Percentiles rank a stretch among this genome's conserved stretches.
These are phyloP conservation scores for Zaprionus africanus DNA, from an alignment of 1,140 invertebrate species.

Conservation along the genomic window DNA sequence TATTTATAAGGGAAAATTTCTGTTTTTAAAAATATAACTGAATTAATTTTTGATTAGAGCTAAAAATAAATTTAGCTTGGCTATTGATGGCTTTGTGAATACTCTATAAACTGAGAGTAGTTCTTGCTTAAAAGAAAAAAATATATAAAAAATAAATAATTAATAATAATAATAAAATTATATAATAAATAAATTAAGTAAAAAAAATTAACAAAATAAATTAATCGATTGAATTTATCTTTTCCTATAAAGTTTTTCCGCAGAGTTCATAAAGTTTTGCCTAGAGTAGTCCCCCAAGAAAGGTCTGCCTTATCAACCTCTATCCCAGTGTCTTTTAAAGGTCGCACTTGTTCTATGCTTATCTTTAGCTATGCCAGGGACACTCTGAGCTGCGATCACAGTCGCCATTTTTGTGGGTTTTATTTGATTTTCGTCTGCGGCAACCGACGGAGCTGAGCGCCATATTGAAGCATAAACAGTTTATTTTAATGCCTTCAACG, in stretches of 20 bases:
- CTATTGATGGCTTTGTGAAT: not conserved
- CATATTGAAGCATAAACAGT: slow-evolving; percentile 47
- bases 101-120: too few species aligned
- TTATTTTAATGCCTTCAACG: slow-evolving; percentile 43
- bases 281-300: too few species aligned
- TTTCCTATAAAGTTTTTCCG: too few species aligned
- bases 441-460: not conserved
- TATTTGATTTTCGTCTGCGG: slow-evolving; percentile 21
- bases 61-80: not conserved
- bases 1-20: not conserved
- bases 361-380: not conserved
- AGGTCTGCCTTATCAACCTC: not conserved
- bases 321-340: not conserved
- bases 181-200: not conserved
- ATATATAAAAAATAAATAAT: too few species aligned
- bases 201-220: not conserved
- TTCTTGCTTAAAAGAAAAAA: too few species aligned
- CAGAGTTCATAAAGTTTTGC: too few species aligned
- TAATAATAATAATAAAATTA: not conserved
- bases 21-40: not conserved
- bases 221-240: not conserved
- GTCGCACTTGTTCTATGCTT: not conserved
- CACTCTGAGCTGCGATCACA: not conserved
- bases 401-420: slow-evolving; percentile 13
- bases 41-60: not conserved